Evolutionary conservation across 2,888 invertebrate species (phyloP).

Genomic region (Leptopilina myrica): DNA sequence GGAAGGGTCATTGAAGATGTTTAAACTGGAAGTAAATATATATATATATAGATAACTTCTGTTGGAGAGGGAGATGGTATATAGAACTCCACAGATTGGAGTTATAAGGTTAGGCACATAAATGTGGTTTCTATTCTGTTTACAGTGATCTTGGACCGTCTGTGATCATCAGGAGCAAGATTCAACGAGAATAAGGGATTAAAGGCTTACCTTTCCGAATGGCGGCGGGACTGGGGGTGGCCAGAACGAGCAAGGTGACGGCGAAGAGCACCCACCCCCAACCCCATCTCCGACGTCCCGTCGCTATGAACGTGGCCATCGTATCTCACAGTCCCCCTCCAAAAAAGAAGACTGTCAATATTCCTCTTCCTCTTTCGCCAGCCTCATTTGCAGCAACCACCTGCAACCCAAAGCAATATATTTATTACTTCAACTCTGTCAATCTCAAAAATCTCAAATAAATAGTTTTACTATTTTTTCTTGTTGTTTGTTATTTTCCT

Average conservation of each 20-base stretch:
- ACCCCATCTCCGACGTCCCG: constrained; percentile 58
- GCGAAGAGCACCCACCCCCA: constrained; percentile 68
- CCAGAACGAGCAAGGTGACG: constrained; percentile 70
- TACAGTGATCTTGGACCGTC: constrained; percentile 45
- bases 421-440: not conserved
- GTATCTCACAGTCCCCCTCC: constrained; percentile 56
- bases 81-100: constrained; percentile 19
- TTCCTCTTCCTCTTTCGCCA: constrained; percentile 61
- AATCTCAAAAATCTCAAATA: not conserved
- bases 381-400: constrained; percentile 67
- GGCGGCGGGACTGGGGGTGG: constrained; percentile 73
- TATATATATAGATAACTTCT: too few relatives aligned
- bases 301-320: constrained; percentile 55
- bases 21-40: not conserved
- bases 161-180: constrained; percentile 52
- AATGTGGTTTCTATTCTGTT: constrained; percentile 42
- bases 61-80: too few relatives aligned
- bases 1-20: constrained; percentile 11
- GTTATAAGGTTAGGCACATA: constrained; percentile 28
- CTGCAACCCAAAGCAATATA: constrained; percentile 55
- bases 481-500: too few relatives aligned
- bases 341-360: constrained; percentile 66
- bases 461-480: too few relatives aligned
- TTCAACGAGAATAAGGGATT: constrained; percentile 50
- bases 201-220: constrained; percentile 72